Base-by-base conservation (phyloP, 1,140 invertebrate genomes). In the Leptinotarsa texana region DNA sequence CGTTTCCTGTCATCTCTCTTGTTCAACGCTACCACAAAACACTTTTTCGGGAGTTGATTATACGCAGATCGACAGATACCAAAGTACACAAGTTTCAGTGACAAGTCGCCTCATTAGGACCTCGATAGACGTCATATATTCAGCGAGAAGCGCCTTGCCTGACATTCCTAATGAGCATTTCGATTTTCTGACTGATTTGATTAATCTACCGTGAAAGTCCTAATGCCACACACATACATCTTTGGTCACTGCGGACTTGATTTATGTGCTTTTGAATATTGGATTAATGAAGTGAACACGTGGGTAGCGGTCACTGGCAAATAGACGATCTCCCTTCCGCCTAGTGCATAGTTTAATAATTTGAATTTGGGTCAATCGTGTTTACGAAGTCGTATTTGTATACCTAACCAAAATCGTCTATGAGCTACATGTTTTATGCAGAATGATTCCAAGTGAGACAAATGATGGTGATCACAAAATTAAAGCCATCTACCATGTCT, bases 31-130 rank as follows among this genome's bases (percentile, higher is more conserved):
- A 57, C n/a, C n/a, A 57, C 51, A 57, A 15, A 57, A 57, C n/a
- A 57, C 51, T 57, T 57, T 57, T 57, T 57, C 51, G 51, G 51
- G n/a, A 57, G 51, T 57, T 57, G 51, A 57, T 57, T 57, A 57
- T 57, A 57, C 3, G 51, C 15, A 57, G 51, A 57, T 57, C 51
- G 51, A 57, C 51, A 57, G 51, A 57, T 57, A 57, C 51, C 51
- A 4, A 5, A n/a, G 51, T 57, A 57, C 51, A 57, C 51, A 57
- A 57, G 51, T 57, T 57, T 57, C 51, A 57, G 51, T 57, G 51
- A 57, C 51, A 57, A 57, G 51, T 57, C 51, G 51, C 51, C 51
- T 57, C 51, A 57, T 57, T 57, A 57, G 51, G 51, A 57, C n/a
- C 51, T 18, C 15, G 51, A 57, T 57, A 57, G 51, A 17, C 17